A percentile compares a stretch with the other conserved stretches of the same genome.
Evolutionary conservation across 2,113 vertebrate genomes (phyloP).

Genomic region (Pteropus alecto): DNA sequence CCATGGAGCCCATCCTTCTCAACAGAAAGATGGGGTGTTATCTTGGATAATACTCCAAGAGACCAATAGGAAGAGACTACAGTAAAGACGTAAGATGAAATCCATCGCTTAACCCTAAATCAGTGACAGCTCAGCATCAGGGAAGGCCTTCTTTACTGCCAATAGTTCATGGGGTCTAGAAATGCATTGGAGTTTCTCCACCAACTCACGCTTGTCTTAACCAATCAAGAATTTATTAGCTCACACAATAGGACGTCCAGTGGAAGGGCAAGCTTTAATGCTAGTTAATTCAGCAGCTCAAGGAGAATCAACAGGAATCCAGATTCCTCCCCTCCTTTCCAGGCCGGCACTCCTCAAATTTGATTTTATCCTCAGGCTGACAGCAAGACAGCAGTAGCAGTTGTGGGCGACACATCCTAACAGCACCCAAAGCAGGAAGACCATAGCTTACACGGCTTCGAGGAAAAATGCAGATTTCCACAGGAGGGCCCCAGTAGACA

Average conservation of each 20-base stretch:
- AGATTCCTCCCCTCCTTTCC: background rate
- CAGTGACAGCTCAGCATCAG: background rate
- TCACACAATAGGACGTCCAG: background rate
- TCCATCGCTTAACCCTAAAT: background rate
- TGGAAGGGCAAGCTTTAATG: background rate
- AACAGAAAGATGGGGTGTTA: background rate
- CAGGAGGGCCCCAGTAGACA: background rate
- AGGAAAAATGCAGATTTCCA: background rate
- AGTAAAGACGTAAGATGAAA: background rate
- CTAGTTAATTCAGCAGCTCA: background rate
- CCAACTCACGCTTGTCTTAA: background rate
- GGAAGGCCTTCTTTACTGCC: background rate
- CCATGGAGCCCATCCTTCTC: background rate
- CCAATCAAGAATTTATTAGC: background rate
- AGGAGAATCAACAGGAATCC: background rate
- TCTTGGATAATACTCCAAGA: background rate
- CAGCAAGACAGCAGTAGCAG: background rate
- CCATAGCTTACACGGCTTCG: background rate
- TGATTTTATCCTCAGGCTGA: background rate
- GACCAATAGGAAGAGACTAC: background rate
- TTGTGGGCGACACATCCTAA: too few species aligned
- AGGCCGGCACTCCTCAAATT: background rate
- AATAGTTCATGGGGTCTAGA: background rate
- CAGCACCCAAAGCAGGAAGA: background rate
- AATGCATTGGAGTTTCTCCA: background rate